Evolutionary conservation across 2,797 vertebrate genomes (phyloP), one percentile per base, ranked within the genome.

Genomic region (Anguilla anguilla): DNA sequence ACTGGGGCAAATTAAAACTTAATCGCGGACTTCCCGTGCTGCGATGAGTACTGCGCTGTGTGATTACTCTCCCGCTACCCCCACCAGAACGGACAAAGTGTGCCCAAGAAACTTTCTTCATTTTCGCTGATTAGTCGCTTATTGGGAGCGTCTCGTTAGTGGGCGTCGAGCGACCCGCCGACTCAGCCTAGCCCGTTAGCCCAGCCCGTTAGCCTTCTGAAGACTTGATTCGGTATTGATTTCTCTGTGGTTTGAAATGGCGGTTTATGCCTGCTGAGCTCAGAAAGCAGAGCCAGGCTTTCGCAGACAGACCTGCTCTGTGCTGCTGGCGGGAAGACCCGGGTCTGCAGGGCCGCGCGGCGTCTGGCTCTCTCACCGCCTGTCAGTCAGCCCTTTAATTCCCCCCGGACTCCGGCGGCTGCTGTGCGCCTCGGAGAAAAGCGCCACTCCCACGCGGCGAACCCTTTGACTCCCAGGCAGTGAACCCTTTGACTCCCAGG

Each of bases 1-100:
- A 35, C 35, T 57, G 39, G 59, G 25, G 31, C 87, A 74, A 87
- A 90, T 69, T 69, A 85, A 87, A 49, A 89, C 43, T 86, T 87
- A 88, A 81, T 90, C 79, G 86, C 86, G 83, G 84, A 82, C 59
- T 83, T 35, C 35, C 77, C 64, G 49, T 46, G 88, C 83, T 90
- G 81, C 72, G 35, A 6, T 89, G 67, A 67, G 55, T 72, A 61
- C 72, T 86, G 79, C 86, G 87, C 13, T 69, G 84, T 81, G 61
- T 61, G 79, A 81, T 64, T 87, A 81, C 13, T 61, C 72, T 57
- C 72, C 10, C 35, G 51, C 81, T 87, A 72, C 86, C 49, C 67
- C 81, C 87, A 72, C 59, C 57, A 28, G 22, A 51, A 64, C n/a
- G 61, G 4, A n/a, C 4, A 64, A 6, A 25, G 61, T 25, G 61